Conservation (phyloP, 2,888 invertebrate genomes). For the Fragum sueziense region DNA sequence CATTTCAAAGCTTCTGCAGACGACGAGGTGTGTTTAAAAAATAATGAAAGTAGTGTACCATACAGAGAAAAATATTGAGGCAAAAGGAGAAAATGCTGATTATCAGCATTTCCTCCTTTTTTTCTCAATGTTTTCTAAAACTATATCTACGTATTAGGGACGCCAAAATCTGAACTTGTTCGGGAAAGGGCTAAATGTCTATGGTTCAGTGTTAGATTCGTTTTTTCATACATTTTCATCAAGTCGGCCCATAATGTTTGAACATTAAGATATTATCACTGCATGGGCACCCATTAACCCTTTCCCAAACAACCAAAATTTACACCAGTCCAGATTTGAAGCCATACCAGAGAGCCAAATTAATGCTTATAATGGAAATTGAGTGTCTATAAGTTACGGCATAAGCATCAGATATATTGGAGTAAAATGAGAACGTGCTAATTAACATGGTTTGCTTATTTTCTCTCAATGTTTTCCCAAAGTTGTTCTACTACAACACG, state of each 20-base stretch:
- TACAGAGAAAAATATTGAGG: neutral
- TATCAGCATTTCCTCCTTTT: neutral
- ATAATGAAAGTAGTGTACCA: neutral
- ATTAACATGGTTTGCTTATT: too few species aligned
- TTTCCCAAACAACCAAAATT: too few species aligned
- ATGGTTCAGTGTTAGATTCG: slow-evolving; percentile 39
- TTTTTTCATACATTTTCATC: slow-evolving; percentile 58
- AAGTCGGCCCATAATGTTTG: slow-evolving; percentile 44
- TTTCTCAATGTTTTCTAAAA: neutral
- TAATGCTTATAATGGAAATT: too few species aligned
- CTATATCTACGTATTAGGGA: neutral
- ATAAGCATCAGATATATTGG: too few species aligned
- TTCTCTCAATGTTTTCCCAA: too few species aligned
- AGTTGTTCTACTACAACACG: too few species aligned
- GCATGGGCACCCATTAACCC: slow-evolving; percentile 41
- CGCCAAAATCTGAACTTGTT: neutral
- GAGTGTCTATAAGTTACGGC: too few species aligned
- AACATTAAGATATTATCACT: slow-evolving; percentile 59
- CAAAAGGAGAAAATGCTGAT: neutral
- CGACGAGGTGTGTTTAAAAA: too few species aligned
- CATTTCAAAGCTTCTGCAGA: too few species aligned
- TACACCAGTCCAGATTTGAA: too few species aligned
- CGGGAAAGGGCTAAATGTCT: neutral
- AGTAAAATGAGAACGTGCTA: too few species aligned
- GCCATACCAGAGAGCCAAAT: too few species aligned